Percentiles rank a stretch among this genome's conserved stretches.
Evolutionary conservation across 2,113 vertebrate species (phyloP).

Genomic region (Heterotilapia buettikoferi): DNA sequence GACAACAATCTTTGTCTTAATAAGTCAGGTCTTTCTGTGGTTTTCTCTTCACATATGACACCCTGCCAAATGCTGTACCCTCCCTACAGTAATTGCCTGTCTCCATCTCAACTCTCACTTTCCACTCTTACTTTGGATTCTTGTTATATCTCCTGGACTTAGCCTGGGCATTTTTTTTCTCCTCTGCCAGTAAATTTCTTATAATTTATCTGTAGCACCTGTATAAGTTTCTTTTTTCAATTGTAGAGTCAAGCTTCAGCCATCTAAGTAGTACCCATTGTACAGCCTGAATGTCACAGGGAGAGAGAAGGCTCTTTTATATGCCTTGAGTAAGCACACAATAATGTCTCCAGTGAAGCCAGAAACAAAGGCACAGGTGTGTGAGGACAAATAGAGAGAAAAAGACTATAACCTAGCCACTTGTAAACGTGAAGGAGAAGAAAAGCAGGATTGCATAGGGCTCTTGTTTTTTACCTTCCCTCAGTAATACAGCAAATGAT

Average conservation of each 20-base stretch:
- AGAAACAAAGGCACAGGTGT: neutral
- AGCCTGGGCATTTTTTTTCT: neutral
- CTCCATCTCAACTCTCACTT: neutral
- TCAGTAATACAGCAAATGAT: neutral
- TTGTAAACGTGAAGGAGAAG: neutral
- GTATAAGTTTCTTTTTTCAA: neutral
- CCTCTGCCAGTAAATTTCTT: neutral
- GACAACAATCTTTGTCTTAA: neutral
- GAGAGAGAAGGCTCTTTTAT: neutral
- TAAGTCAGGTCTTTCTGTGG: neutral
- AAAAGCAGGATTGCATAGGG: neutral
- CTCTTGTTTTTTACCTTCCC: neutral
- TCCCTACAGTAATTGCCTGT: neutral
- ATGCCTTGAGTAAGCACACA: neutral
- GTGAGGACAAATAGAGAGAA: neutral
- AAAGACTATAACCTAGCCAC: neutral
- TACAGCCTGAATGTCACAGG: neutral
- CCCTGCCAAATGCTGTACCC: neutral
- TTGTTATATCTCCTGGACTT: neutral
- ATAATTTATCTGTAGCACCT: neutral
- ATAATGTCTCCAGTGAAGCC: neutral
- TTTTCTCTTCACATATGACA: neutral
- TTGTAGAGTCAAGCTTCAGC: neutral
- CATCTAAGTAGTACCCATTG: neutral
- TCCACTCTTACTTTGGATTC: neutral